Conservation (phyloP, 2,888 invertebrate genomes). For the Pimpla rufipes region DNA sequence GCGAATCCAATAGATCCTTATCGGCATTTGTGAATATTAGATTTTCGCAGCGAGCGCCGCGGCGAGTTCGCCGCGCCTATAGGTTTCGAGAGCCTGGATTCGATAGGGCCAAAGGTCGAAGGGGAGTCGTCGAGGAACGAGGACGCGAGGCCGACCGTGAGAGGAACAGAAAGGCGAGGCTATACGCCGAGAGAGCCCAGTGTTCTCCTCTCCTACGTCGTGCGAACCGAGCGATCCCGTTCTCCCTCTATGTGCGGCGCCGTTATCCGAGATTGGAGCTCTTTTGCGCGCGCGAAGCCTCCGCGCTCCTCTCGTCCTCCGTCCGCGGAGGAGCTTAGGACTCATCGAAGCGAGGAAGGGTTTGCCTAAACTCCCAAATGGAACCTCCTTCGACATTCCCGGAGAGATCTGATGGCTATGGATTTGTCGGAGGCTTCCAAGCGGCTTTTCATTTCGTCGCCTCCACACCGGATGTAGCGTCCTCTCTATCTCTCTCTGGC, state of each 20-base stretch:
- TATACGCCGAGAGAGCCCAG: conserved; percentile 22
- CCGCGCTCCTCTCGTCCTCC: conserved; percentile 34
- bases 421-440: conserved; percentile 40
- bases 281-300: conserved; percentile 24
- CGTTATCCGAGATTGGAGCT: conserved; percentile 63
- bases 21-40: conserved; percentile 56
- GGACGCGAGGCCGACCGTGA: conserved; percentile 7
- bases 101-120: conserved; percentile 52
- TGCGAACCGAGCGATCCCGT: conserved; percentile 60
- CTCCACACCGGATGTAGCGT: neutral
- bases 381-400: conserved; percentile 58
- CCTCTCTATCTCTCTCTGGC: neutral
- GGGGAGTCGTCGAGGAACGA: conserved; percentile 29
- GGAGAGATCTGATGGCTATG: conserved; percentile 39
- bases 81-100: conserved; percentile 32
- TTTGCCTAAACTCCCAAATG: conserved; percentile 66
- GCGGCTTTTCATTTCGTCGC: conserved; percentile 60
- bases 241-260: conserved; percentile 43
- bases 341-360: conserved; percentile 60
- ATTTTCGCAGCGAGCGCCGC: conserved; percentile 16
- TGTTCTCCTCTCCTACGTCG: conserved; percentile 44
- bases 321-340: conserved; percentile 58
- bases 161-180: conserved; percentile 33
- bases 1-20: conserved; percentile 56
- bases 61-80: conserved; percentile 20